A percentile compares a stretch with the other conserved stretches of the same genome.
Conservation (phyloP, 2,113 vertebrate species). For the Neoarius graeffei region DNA sequence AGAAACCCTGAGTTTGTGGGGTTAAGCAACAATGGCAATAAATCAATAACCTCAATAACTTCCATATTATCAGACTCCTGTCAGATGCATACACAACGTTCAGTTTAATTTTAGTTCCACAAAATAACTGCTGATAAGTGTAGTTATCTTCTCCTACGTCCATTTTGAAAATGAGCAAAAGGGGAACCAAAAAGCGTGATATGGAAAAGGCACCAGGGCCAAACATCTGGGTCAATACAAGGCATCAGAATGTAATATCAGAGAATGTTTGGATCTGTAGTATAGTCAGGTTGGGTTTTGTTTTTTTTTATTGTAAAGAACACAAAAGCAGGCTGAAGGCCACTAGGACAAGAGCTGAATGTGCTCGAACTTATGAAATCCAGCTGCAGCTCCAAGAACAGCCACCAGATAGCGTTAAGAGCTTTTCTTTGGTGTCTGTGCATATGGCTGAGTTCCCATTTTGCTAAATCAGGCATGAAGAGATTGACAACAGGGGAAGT, state of each 20-base stretch:
- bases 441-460: neutral
- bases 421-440: neutral
- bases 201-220: neutral
- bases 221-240: neutral
- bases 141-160: neutral
- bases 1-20: constrained; percentile 4
- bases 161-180: neutral
- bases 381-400: neutral
- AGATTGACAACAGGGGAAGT: neutral
- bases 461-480: constrained; percentile 1
- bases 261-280: constrained; percentile 11
- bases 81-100: neutral
- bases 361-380: neutral
- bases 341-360: constrained; percentile 25
- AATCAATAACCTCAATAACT: neutral
- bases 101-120: neutral
- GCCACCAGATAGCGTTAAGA: constrained; percentile 41
- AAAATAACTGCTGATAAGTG: neutral
- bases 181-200: neutral
- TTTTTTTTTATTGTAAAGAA: neutral
- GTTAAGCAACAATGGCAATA: neutral
- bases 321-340: constrained; percentile 9
- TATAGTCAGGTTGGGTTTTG: neutral
- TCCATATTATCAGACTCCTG: neutral
- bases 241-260: neutral